A percentile compares a stretch with the other conserved stretches of the same genome.
Evolutionary conservation across 1,140 invertebrate genomes (phyloP).

Genomic region (Drosophila serrata): DNA sequence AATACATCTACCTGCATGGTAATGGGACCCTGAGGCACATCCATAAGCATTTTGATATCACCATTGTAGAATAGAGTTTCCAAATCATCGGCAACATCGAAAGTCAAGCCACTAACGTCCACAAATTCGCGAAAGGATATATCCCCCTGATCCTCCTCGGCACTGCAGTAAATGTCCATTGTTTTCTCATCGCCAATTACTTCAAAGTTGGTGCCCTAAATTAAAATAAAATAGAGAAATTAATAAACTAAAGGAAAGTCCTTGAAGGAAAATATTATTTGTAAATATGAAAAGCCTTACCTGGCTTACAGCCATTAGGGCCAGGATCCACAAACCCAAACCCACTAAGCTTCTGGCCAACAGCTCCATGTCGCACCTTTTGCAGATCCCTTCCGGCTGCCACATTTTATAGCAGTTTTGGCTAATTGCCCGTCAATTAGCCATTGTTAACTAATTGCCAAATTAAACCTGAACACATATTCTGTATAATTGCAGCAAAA

Average conservation of each 20-base stretch:
- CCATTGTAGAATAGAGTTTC: conserved; percentile 43
- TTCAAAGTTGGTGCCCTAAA: conserved; percentile 38
- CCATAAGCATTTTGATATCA: conserved; percentile 23
- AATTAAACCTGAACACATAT: conserved; percentile 21
- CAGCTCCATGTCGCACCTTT: conserved; percentile 12
- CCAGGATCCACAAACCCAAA: conserved; percentile 6
- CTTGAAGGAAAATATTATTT: not conserved
- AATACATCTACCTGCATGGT: conserved; percentile 30
- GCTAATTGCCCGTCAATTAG: conserved; percentile 57
- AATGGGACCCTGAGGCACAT: conserved; percentile 17
- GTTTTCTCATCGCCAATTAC: conserved; percentile 41
- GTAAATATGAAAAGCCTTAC: not conserved
- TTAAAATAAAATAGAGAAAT: not conserved
- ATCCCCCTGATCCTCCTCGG: conserved; percentile 27
- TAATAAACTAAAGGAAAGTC: not conserved
- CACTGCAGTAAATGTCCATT: conserved; percentile 21
- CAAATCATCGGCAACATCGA: conserved; percentile 17
- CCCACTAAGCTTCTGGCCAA: not conserved
- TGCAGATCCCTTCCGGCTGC: not conserved
- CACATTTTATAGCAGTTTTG: conserved; percentile 36
- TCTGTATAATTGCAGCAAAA: conserved; percentile 41
- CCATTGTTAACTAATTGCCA: conserved; percentile 59
- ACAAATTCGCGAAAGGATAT: conserved; percentile 17
- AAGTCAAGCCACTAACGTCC: conserved; percentile 25
- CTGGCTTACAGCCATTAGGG: not conserved